A percentile compares a stretch with the other conserved stretches of the same genome.
Evolutionary conservation across 2,888 invertebrate genomes (phyloP).

Genomic region (Anoplius nigerrimus): DNA sequence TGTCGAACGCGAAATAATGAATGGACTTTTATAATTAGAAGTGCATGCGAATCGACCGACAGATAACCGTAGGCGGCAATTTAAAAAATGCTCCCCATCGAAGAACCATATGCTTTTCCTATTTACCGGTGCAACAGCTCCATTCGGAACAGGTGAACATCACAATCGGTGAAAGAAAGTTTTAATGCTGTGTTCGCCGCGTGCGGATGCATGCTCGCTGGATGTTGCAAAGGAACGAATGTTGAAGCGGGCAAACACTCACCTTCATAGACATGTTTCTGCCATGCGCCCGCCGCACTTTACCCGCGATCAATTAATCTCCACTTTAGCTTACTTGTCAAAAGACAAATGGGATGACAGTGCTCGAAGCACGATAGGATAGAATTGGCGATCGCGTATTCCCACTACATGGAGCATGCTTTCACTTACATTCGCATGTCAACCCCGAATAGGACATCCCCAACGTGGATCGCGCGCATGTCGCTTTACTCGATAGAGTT

Average conservation of each 20-base stretch:
- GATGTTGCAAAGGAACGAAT: background rate
- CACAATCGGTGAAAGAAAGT: background rate
- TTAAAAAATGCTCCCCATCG: background rate
- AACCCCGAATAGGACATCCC: slow-evolving; percentile 15
- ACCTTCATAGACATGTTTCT: slow-evolving; percentile 6
- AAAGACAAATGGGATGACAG: background rate
- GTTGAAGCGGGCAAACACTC: background rate
- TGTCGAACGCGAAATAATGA: no score
- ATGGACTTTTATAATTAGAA: no score
- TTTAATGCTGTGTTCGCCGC: background rate
- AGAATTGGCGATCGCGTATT: background rate
- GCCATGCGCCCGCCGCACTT: background rate
- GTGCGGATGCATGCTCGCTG: background rate
- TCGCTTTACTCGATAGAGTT: background rate
- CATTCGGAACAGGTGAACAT: background rate
- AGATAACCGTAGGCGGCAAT: no score
- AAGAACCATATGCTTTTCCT: background rate
- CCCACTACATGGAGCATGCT: slow-evolving; percentile 31
- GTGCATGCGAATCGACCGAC: no score
- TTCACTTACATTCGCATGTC: slow-evolving; percentile 29
- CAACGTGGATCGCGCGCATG: background rate
- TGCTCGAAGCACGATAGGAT: background rate
- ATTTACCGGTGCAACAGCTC: background rate
- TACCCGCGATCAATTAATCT: no score
- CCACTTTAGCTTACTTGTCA: background rate